Conservation (phyloP, 1,140 invertebrate species). For the Drosophila santomea region DNA sequence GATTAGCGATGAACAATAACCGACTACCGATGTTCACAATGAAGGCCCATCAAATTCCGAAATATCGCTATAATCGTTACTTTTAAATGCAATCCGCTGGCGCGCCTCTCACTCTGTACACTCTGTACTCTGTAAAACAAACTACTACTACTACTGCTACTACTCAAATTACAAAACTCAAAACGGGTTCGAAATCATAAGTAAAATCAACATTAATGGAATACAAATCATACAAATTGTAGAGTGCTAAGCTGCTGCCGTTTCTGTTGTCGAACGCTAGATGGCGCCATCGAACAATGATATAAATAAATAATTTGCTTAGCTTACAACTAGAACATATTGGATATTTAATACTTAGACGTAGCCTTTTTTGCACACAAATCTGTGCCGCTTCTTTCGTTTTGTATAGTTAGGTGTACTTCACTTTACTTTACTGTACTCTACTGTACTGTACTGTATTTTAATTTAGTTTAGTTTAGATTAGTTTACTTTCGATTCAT, state of each 20-base stretch:
- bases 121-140: slow-evolving; percentile 3
- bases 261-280: slow-evolving; percentile 2
- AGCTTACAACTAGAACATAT: slow-evolving; percentile 73
- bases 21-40: background rate
- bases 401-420: slow-evolving; percentile 11
- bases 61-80: slow-evolving; percentile 20
- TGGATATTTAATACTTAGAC: slow-evolving; percentile 81
- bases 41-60: background rate
- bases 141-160: background rate
- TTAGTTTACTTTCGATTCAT: slow-evolving; percentile 44
- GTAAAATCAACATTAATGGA: slow-evolving; percentile 21
- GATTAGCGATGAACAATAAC: slow-evolving; percentile 15
- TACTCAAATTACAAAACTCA: slow-evolving; percentile 16
- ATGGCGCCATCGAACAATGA: slow-evolving; percentile 8
- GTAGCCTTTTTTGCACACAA: slow-evolving; percentile 68
- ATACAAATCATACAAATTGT: slow-evolving; percentile 28
- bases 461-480: slow-evolving; percentile 14
- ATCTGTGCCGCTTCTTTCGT: slow-evolving; percentile 16
- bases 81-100: slow-evolving; percentile 47
- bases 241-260: slow-evolving; percentile 18
- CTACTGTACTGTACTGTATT: background rate
- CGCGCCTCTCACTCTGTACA: slow-evolving; percentile 28
- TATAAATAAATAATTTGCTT: slow-evolving; percentile 78
- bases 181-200: slow-evolving; percentile 17
- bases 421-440: slow-evolving; percentile 13